Percentiles rank a stretch among this genome's conserved stretches.
Evolutionary conservation across 2,888 invertebrate species (phyloP).

Genomic region (Atethmia centrago): DNA sequence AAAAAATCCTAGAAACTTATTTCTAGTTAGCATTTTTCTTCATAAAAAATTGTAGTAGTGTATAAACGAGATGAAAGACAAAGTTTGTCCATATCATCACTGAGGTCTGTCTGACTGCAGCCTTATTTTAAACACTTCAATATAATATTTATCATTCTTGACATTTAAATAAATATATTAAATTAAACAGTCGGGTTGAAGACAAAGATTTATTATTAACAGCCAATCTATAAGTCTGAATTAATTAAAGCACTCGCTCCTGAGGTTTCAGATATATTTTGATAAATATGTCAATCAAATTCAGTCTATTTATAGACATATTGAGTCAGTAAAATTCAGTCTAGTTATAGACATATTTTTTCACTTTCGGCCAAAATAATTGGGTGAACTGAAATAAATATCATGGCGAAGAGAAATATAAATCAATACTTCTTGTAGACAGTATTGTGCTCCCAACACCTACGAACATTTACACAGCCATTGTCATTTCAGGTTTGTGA

Average conservation of each 20-base stretch:
- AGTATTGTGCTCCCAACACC: conserved; percentile 20
- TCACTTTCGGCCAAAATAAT: background rate
- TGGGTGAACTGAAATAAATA: background rate
- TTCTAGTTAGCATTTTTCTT: background rate
- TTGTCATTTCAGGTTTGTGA: conserved; percentile 3
- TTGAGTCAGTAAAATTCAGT: conserved; percentile 18
- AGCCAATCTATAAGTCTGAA: conserved; percentile 14
- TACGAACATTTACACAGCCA: conserved; percentile 5
- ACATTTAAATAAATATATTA: conserved; percentile 27
- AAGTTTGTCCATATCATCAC: conserved; percentile 5
- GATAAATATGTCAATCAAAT: conserved; percentile 18
- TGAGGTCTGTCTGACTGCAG: background rate
- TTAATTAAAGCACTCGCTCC: conserved; percentile 37
- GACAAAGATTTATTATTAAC: conserved; percentile 37
- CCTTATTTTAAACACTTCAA: background rate
- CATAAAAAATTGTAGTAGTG: background rate
- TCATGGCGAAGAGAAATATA: background rate
- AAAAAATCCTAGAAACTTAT: background rate
- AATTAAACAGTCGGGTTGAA: conserved; percentile 21
- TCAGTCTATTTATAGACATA: background rate
- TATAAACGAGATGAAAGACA: conserved; percentile 5
- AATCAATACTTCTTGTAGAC: conserved; percentile 4
- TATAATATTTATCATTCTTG: conserved; percentile 13
- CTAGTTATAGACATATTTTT: conserved; percentile 3
- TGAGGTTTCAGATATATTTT: conserved; percentile 19